These are phyloP conservation scores for Diploptera punctata DNA, from an alignment of 2,888 invertebrate species.

Conservation along the genomic window DNA sequence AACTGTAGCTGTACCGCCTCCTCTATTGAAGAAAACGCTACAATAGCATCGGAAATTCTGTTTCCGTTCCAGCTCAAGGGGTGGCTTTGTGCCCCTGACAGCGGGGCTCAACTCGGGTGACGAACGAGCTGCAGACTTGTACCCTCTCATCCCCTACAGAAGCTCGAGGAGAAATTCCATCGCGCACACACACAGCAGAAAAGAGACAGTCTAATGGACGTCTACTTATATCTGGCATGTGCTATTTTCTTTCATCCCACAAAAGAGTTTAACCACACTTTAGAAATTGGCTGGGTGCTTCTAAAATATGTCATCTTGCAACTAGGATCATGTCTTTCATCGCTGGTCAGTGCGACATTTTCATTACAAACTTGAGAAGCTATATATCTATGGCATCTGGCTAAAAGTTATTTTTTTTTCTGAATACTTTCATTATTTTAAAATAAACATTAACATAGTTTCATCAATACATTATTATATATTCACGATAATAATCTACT, in stretches of 20 bases:
- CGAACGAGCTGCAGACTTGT: constrained; percentile 25
- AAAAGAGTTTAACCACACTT: constrained; percentile 8
- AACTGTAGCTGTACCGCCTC: too few species aligned
- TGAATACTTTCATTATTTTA: too few species aligned
- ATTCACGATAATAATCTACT: too few species aligned
- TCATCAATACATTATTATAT: too few species aligned
- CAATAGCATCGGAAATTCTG: constrained; percentile 29
- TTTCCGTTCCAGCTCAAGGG: constrained; percentile 23
- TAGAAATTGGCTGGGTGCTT: too few species aligned
- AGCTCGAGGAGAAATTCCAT: background rate
- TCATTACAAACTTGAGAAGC: too few species aligned
- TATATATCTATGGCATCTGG: too few species aligned
- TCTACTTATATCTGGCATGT: background rate
- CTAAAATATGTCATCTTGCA: too few species aligned
- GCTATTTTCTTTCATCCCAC: constrained; percentile 9
- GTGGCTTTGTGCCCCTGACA: constrained; percentile 31
- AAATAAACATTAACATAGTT: too few species aligned
- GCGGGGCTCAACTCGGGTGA: constrained; percentile 26
- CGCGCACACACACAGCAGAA: background rate
- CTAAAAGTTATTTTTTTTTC: too few species aligned
- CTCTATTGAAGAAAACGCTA: constrained; percentile 24
- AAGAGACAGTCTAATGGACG: constrained; percentile 5
- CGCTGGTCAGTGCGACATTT: too few species aligned
- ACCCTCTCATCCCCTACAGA: background rate
- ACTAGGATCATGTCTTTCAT: too few species aligned